Percentiles rank a stretch among this genome's conserved stretches.
phyloP scores from a whole-genome alignment of 2,888 invertebrate species.

The Microchrysa polita region DNA sequence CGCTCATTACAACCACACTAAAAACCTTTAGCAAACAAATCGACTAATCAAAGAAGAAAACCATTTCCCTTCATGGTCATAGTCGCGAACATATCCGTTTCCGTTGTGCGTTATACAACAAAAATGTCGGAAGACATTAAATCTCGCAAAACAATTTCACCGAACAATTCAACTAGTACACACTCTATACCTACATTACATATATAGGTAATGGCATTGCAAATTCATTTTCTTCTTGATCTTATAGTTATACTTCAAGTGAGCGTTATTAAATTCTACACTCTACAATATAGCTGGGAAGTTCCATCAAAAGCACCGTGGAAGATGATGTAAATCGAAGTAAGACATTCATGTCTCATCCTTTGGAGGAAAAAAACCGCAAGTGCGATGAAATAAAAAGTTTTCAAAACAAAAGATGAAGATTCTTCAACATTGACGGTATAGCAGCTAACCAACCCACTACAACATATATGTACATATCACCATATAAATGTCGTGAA shows the following conservation, averaged over 20 bases:
- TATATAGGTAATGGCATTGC: slow-evolving; percentile 19
- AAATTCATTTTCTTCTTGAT: slow-evolving; percentile 7
- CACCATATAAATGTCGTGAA: slow-evolving; percentile 3
- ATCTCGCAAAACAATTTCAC: slow-evolving; percentile 40
- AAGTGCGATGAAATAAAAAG: background rate
- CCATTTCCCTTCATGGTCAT: too few species aligned
- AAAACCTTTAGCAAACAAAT: too few species aligned
- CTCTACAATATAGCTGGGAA: too few species aligned
- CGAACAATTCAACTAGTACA: slow-evolving; percentile 28
- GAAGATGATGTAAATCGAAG: slow-evolving; percentile 40
- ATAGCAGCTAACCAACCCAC: too few species aligned
- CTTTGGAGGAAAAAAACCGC: background rate
- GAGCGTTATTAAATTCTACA: too few species aligned
- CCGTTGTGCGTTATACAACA: slow-evolving; percentile 39
- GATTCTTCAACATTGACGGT: background rate
- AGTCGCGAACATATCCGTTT: slow-evolving; percentile 31
- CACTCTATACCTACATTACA: too few species aligned
- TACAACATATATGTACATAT: background rate
- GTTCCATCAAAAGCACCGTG: background rate
- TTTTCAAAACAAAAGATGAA: slow-evolving; percentile 24
- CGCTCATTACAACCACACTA: too few species aligned
- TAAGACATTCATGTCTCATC: slow-evolving; percentile 15
- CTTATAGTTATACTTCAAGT: slow-evolving; percentile 35
- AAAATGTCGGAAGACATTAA: slow-evolving; percentile 36
- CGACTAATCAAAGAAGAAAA: too few species aligned